Conservation (phyloP, 2,113 vertebrate species). For the Alces alces region DNA sequence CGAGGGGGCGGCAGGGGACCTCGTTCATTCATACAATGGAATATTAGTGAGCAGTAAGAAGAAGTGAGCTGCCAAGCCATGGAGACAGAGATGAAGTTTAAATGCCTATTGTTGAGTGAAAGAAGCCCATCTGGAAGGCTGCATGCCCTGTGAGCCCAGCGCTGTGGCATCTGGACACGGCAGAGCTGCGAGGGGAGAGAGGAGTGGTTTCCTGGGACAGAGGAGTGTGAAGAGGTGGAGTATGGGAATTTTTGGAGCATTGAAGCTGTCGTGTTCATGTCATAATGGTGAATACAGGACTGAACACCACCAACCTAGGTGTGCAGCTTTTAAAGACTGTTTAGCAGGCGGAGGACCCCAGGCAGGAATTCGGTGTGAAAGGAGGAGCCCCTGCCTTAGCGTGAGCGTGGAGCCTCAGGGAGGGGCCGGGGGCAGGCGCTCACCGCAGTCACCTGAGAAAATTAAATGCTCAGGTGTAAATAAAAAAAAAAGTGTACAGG, state of each 20-base stretch:
- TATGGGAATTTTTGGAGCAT: rapidly evolving
- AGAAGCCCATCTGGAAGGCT: neutral
- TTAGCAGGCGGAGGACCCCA: neutral
- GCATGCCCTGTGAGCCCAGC: rapidly evolving
- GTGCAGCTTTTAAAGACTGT: neutral
- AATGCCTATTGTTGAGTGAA: rapidly evolving
- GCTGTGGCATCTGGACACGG: rapidly evolving
- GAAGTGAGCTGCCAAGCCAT: neutral
- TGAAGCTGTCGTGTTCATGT: rapidly evolving
- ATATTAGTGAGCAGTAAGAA: no score
- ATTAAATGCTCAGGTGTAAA: neutral
- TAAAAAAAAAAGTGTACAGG: neutral
- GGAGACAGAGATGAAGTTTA: neutral
- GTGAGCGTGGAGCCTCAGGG: rapidly evolving
- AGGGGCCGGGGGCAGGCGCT: no score
- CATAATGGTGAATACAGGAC: rapidly evolving
- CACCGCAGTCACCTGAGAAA: no score
- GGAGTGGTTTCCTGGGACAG: rapidly evolving
- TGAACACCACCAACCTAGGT: neutral
- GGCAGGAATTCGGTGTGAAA: neutral
- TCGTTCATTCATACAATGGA: rapidly evolving
- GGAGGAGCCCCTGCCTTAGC: no score
- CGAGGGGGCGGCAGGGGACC: rapidly evolving
- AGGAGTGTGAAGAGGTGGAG: rapidly evolving
- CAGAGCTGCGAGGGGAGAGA: rapidly evolving